These are phyloP conservation scores for Dipodomys spectabilis DNA, from an alignment of 2,113 vertebrate species.

Conservation along the genomic window DNA sequence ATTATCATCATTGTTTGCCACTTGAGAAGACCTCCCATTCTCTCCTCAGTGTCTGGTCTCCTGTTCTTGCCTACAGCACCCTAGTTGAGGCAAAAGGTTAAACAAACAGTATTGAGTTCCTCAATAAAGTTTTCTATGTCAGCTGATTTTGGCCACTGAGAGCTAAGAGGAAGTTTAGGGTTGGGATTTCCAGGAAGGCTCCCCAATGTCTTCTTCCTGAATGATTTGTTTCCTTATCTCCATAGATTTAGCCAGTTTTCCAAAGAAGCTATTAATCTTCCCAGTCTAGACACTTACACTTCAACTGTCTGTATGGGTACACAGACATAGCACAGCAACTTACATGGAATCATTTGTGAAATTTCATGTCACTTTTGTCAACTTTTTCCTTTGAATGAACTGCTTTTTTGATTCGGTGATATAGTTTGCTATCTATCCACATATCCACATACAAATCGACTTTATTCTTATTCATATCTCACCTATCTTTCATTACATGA, in stretches of 20 bases:
- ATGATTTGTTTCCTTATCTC: neutral
- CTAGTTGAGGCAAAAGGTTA: neutral
- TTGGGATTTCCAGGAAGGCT: neutral
- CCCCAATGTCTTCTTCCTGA: neutral
- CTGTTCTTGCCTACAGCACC: neutral
- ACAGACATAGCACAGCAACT: neutral
- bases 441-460: neutral
- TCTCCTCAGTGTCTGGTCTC: neutral
- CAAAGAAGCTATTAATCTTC: neutral
- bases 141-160: neutral
- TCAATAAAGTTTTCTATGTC: neutral
- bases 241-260: neutral
- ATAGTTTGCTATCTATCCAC: neutral
- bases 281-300: neutral
- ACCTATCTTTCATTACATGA: neutral
- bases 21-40: neutral
- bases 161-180: neutral
- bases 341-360: neutral
- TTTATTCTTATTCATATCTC: conserved; percentile 17
- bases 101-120: neutral
- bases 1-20: neutral
- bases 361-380: neutral
- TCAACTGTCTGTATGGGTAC: neutral
- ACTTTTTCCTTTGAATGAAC: neutral
- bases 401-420: neutral